A percentile compares a stretch with the other conserved stretches of the same genome.
Evolutionary conservation across 2,113 vertebrate genomes (phyloP).

Genomic region (Todiramphus chloris): DNA sequence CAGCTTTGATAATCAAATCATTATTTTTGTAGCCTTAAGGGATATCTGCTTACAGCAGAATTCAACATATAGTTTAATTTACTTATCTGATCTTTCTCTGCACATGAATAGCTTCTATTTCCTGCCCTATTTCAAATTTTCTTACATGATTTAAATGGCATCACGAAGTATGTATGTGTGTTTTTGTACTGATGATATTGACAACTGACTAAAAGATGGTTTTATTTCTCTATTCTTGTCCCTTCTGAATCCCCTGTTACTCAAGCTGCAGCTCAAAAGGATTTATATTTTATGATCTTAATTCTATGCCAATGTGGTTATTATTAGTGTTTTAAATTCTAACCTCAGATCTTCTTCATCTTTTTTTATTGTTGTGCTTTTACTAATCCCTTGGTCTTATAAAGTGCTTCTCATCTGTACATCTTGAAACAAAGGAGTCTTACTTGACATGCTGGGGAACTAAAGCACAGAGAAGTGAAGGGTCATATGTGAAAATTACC

Average conservation of each 20-base stretch:
- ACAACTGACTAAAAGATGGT: slow-evolving; percentile 10
- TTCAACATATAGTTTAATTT: slow-evolving; percentile 71
- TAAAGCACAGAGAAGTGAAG: background rate
- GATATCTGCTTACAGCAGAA: slow-evolving; percentile 63
- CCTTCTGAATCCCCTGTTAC: background rate
- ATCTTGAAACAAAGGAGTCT: slow-evolving; percentile 7
- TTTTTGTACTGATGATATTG: slow-evolving; percentile 40
- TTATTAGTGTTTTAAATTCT: slow-evolving; percentile 56
- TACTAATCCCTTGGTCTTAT: slow-evolving; percentile 35
- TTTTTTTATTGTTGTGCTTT: slow-evolving; percentile 37
- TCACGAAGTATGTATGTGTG: background rate
- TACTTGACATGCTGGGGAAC: background rate
- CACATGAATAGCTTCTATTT: slow-evolving; percentile 62
- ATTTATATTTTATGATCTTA: slow-evolving; percentile 49
- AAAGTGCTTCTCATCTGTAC: slow-evolving; percentile 3
- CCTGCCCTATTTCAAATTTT: slow-evolving; percentile 61
- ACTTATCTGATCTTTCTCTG: slow-evolving; percentile 63
- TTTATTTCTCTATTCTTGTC: slow-evolving; percentile 24
- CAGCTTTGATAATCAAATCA: slow-evolving; percentile 69
- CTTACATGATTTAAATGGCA: slow-evolving; percentile 61
- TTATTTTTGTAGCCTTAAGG: slow-evolving; percentile 68
- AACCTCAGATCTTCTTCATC: slow-evolving; percentile 41
- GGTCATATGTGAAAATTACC: background rate
- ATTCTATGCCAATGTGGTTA: slow-evolving; percentile 34
- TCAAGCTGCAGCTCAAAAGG: slow-evolving; percentile 38